phyloP scores from a whole-genome alignment of 1,140 invertebrate species.

The Hycleus cichorii region DNA sequence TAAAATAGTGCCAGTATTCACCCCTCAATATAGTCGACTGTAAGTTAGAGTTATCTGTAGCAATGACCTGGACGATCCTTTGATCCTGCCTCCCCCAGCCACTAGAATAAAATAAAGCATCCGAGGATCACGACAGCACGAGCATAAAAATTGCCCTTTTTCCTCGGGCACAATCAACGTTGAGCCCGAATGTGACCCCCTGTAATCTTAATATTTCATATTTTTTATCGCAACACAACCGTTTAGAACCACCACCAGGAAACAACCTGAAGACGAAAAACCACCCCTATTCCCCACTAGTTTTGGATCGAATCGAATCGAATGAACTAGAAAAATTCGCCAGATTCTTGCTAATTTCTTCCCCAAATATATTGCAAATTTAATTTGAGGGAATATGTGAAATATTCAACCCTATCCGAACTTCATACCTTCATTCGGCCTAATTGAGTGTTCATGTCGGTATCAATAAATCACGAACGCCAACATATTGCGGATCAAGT shows the following conservation, averaged over 20 bases:
- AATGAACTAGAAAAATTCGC: too few relatives aligned
- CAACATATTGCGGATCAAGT: constrained; percentile 31
- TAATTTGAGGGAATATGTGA: neutral
- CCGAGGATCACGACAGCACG: constrained; percentile 19
- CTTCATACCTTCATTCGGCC: neutral
- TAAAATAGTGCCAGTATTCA: too few relatives aligned
- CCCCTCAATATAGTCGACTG: neutral
- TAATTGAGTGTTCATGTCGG: constrained; percentile 33
- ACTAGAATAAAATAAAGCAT: constrained; percentile 24
- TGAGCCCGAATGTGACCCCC: constrained; percentile 25
- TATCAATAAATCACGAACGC: constrained; percentile 31
- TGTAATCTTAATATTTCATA: constrained; percentile 31
- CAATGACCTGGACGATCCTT: constrained; percentile 20
- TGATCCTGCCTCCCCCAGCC: constrained; percentile 19
- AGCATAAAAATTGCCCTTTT: constrained; percentile 31
- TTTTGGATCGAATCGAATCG: too few relatives aligned
- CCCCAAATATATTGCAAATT: neutral
- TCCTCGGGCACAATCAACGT: constrained; percentile 26
- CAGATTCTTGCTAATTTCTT: too few relatives aligned
- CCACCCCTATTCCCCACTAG: neutral
- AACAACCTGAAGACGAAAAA: neutral
- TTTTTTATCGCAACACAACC: constrained; percentile 12
- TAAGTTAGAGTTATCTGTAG: constrained; percentile 17
- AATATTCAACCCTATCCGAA: constrained; percentile 5
- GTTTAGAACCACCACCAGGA: constrained; percentile 6